Evolutionary conservation across 2,113 vertebrate genomes (phyloP).

Genomic region (Promerops cafer): DNA sequence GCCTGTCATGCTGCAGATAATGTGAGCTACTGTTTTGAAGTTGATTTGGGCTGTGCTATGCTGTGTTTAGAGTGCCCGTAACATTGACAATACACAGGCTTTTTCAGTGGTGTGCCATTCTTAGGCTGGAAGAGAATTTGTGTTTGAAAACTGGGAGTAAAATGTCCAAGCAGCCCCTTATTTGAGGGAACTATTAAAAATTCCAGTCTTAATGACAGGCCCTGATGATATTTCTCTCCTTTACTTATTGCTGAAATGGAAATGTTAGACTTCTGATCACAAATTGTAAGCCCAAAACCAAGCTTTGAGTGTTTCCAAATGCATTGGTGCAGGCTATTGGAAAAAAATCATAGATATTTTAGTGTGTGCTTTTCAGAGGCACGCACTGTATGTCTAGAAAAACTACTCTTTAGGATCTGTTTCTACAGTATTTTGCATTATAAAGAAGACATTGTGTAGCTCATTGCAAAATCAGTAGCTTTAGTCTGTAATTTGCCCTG

Average conservation of each 20-base stretch:
- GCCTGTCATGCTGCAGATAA: not conserved
- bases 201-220: not conserved
- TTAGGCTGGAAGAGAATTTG: not conserved
- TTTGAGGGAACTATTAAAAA: not conserved
- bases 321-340: not conserved
- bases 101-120: not conserved
- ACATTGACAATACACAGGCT: not conserved
- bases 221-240: not conserved
- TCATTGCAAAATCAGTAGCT: constrained; percentile 16
- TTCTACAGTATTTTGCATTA: constrained; percentile 31
- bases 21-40: not conserved
- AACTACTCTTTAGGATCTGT: not conserved
- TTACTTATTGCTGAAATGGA: not conserved
- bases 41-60: not conserved
- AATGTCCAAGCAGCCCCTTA: not conserved
- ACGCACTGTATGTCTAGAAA: not conserved
- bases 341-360: not conserved
- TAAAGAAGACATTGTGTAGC: constrained; percentile 15
- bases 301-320: not conserved
- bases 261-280: not conserved
- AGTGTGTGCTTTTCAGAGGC: not conserved
- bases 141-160: not conserved
- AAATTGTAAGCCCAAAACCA: not conserved
- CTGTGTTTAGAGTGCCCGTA: not conserved
- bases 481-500: constrained; percentile 25